A percentile compares a stretch with the other conserved stretches of the same genome.
Evolutionary conservation across 2,888 invertebrate species (phyloP).

Genomic region (Branchinecta sandiegonensis): DNA sequence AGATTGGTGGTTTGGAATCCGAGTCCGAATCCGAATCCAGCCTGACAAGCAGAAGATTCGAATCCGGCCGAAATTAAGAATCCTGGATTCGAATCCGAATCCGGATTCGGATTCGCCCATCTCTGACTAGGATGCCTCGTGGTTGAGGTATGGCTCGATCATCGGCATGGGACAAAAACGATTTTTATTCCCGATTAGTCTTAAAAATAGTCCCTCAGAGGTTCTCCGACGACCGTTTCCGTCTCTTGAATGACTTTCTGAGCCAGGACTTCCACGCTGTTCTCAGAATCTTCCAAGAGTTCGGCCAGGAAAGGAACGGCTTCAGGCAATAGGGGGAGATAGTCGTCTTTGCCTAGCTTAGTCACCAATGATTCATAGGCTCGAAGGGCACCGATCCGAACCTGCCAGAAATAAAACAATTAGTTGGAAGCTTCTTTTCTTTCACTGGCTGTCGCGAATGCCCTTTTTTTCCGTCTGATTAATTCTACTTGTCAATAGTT

Average conservation of each 20-base stretch:
- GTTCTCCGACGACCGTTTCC: conserved; percentile 74
- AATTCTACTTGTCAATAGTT: no score
- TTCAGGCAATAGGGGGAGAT: conserved; percentile 73
- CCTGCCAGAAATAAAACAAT: conserved; percentile 31
- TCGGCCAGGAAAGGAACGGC: conserved; percentile 88
- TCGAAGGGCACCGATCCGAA: conserved; percentile 52
- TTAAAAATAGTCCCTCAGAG: conserved; percentile 49
- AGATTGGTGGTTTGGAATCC: no score
- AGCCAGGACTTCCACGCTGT: conserved; percentile 61
- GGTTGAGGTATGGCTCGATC: neutral
- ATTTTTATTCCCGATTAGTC: neutral
- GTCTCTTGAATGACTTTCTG: conserved; percentile 66
- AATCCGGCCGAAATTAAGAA: no score
- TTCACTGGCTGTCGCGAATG: no score
- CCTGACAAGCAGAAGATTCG: no score
- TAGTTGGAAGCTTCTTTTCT: neutral
- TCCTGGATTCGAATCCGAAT: no score
- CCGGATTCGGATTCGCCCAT: no score
- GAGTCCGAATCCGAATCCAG: no score
- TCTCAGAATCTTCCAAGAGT: conserved; percentile 75
- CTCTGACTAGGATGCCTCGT: no score
- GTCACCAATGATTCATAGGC: conserved; percentile 61
- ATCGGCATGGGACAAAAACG: neutral
- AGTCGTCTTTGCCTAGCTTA: conserved; percentile 65
- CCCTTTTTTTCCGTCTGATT: no score